These are phyloP conservation scores for Maconellicoccus hirsutus DNA, from an alignment of 1,140 invertebrate genomes.

Conservation along the genomic window DNA sequence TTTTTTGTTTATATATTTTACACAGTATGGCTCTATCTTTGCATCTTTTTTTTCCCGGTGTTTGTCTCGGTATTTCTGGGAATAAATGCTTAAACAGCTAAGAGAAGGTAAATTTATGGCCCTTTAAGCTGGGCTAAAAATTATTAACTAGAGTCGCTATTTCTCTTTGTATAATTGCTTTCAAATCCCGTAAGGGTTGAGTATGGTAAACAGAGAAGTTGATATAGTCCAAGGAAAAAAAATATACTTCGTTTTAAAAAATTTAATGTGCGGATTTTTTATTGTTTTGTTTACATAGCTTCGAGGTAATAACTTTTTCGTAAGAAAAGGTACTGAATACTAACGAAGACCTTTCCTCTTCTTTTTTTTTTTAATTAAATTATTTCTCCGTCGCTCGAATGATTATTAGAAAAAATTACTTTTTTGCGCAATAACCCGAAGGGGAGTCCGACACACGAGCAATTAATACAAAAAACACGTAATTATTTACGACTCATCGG, in stretches of 20 bases:
- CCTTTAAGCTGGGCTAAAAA: not conserved
- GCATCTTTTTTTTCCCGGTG: not conserved
- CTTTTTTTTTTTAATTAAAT: slow-evolving; percentile 1
- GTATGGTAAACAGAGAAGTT: not conserved
- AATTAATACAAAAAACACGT: not conserved
- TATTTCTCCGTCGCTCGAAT: not conserved
- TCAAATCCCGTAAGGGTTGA: not conserved
- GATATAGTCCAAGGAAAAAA: not conserved
- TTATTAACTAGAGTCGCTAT: not conserved
- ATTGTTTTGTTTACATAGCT: slow-evolving; percentile 3
- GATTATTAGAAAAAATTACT: not conserved
- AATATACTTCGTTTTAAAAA: not conserved
- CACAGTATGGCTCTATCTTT: not conserved
- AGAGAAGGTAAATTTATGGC: slow-evolving; percentile 4
- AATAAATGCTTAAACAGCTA: slow-evolving; percentile 9
- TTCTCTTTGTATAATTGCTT: not conserved
- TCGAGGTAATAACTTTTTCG: not conserved
- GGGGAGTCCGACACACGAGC: not conserved
- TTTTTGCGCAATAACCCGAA: not conserved
- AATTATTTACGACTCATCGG: slow-evolving; percentile 3
- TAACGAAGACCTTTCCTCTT: not conserved
- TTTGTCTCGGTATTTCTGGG: not conserved
- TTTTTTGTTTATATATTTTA: slow-evolving; percentile 10
- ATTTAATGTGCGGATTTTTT: slow-evolving; percentile 1
- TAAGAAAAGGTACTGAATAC: slow-evolving; percentile 1